Base-by-base conservation (phyloP, 1,140 invertebrate species). In the Littorina saxatilis region DNA sequence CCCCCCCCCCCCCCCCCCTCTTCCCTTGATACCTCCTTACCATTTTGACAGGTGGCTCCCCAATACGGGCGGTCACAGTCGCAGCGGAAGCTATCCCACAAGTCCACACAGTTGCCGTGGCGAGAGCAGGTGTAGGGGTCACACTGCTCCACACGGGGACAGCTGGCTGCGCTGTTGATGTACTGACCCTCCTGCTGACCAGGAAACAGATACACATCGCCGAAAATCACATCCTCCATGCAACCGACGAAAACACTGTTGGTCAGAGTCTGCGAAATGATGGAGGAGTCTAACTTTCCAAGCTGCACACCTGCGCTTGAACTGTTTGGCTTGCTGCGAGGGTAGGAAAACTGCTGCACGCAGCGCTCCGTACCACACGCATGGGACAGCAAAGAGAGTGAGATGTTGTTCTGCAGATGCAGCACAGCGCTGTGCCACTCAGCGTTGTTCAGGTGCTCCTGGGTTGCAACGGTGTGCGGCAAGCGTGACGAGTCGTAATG, bases 41-140 rank as follows among this genome's bases (percentile, higher is more conserved):
- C 97, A 90, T 97, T 95, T 91, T 97, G 95, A 91, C 98, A 99
- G 1, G 95, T 96, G 81, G 95, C 94, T 5, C 97, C 97, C 2
- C 98, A 94, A 91, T 96, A 97, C 0, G 97, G 97, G 81, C 97
- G 93, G 66, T 95, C 94, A 91, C 98, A 99, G 52, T 95, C 94
- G 92, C 98, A 99, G 66, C 94, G 94, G 90, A 96, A 98, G n/a
- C 94, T 94, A 76, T 95, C 94, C 98, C 98, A 99, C 80, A 96
- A 93, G 93, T 99, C 98, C 0, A 95, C 95, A 91, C 98, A 99
- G 83, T 94, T 94, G 0, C 97, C 98, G 80, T 95, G 95, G 81
- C 96, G 96, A 86, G 95, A 94, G 91, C 98, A 99, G 0, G 97
- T 96, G 94, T 97, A 97, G 7, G 96, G 95, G 74, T 94, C 94